phyloP scores from a whole-genome alignment of 2,797 vertebrate species.

The Clarias platycephalus region DNA sequence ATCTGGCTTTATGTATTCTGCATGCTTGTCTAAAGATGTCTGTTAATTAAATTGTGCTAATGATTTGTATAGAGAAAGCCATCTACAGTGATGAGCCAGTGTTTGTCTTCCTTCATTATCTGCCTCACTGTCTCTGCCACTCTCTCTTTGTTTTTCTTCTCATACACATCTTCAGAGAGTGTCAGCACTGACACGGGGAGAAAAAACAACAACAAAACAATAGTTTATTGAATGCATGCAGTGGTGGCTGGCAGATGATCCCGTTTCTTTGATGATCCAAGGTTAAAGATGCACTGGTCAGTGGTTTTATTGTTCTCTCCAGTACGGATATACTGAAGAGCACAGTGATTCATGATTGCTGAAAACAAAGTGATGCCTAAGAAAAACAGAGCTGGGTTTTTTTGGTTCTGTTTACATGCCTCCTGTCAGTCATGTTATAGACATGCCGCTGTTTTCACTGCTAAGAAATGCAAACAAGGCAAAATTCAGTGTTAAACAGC shows the following conservation, averaged over 20 bases:
- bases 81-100: constrained; percentile 24
- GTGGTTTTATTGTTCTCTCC: constrained; percentile 1
- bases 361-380: background rate
- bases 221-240: constrained; percentile 15
- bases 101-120: constrained; percentile 17
- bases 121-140: background rate
- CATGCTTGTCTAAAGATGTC: constrained; percentile 15
- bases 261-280: constrained; percentile 2
- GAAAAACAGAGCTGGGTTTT: constrained; percentile 4
- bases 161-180: constrained; percentile 15
- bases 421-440: constrained; percentile 19
- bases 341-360: background rate
- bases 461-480: background rate
- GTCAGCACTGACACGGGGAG: constrained; percentile 17
- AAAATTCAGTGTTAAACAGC: background rate
- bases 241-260: constrained; percentile 18
- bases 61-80: constrained; percentile 27
- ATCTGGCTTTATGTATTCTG: background rate
- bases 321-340: background rate
- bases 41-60: constrained; percentile 39
- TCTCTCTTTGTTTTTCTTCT: background rate
- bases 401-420: background rate
- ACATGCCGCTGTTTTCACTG: background rate
- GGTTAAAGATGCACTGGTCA: constrained; percentile 15
- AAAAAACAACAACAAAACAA: constrained; percentile 2